Conservation (phyloP, 1,140 invertebrate genomes). For the Eriocheir sinensis region DNA sequence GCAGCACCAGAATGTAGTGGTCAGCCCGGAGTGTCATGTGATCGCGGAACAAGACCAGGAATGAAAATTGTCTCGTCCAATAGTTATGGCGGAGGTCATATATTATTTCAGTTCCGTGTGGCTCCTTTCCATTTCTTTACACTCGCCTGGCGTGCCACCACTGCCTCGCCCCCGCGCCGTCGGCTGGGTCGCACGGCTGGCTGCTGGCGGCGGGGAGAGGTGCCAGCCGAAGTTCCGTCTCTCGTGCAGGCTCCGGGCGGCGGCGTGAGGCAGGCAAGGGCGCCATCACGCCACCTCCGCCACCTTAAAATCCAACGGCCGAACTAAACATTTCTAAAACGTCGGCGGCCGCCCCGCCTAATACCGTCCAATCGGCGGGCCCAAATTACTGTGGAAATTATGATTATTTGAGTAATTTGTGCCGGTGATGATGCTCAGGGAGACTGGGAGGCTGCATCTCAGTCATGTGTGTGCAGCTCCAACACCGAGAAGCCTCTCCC, state of each 20-base stretch:
- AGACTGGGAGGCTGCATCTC: slow-evolving; percentile 72
- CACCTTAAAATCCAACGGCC: neutral
- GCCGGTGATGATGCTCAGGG: slow-evolving; percentile 75
- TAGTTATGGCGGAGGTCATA: slow-evolving; percentile 71
- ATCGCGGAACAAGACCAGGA: slow-evolving; percentile 36
- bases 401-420: slow-evolving; percentile 79
- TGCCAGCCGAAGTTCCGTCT: neutral
- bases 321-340: slow-evolving; percentile 68
- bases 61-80: slow-evolving; percentile 75
- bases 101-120: slow-evolving; percentile 75
- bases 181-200: neutral
- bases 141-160: slow-evolving; percentile 45
- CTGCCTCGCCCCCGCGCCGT: neutral
- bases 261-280: neutral
- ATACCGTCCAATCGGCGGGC: slow-evolving; percentile 73
- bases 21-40: slow-evolving; percentile 37
- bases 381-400: slow-evolving; percentile 78
- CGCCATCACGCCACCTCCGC: neutral
- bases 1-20: slow-evolving; percentile 5
- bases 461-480: slow-evolving; percentile 71
- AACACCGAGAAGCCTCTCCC: slow-evolving; percentile 68
- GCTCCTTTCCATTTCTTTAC: slow-evolving; percentile 74
- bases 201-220: neutral
- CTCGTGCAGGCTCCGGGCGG: neutral
- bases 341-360: slow-evolving; percentile 56